A percentile compares a stretch with the other conserved stretches of the same genome.
These are phyloP conservation scores for Sylvia borin DNA, from an alignment of 2,797 vertebrate genomes.

Conservation along the genomic window DNA sequence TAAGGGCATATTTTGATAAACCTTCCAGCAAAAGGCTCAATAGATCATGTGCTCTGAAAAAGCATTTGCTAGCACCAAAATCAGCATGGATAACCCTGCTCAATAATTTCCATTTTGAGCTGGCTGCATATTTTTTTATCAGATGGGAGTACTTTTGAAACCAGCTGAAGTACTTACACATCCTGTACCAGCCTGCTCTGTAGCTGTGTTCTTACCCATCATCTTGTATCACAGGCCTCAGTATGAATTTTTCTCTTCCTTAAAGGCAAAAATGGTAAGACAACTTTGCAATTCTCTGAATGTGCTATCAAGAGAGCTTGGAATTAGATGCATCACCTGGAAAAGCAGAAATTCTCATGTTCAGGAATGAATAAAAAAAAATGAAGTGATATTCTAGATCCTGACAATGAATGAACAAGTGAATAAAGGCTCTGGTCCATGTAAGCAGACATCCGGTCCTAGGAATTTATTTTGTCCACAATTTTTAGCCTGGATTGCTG, in stretches of 20 bases:
- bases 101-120: background rate
- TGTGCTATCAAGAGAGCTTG: background rate
- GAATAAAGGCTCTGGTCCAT: background rate
- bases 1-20: background rate
- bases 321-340: background rate
- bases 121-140: background rate
- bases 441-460: background rate
- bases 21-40: background rate
- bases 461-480: background rate
- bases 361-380: background rate
- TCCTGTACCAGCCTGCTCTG: background rate
- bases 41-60: background rate
- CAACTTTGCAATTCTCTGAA: background rate
- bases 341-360: background rate
- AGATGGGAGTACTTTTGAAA: background rate
- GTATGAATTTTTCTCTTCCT: background rate
- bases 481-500: background rate
- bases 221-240: background rate
- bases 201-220: background rate
- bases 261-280: background rate
- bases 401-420: background rate
- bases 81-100: background rate
- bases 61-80: background rate
- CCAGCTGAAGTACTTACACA: fast-evolving
- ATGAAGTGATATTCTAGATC: background rate